Base-by-base conservation (phyloP, 2,113 vertebrate genomes). In the Machaerirhynchus nigripectus region DNA sequence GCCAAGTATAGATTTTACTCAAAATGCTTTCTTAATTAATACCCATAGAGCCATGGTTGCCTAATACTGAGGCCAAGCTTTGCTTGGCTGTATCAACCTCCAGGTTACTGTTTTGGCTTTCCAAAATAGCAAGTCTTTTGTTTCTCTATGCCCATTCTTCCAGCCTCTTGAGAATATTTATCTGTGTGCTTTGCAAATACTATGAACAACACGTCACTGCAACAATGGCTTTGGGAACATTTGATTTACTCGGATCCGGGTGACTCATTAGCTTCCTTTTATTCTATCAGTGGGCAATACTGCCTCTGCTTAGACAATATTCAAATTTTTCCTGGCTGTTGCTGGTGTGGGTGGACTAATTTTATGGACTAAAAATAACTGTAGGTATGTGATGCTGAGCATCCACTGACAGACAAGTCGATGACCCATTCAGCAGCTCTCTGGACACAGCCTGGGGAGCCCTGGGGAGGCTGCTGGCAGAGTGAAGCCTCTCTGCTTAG, bases 181-280 rank as follows among this genome's bases (percentile, higher is more conserved):
- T 71, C 88, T 79, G 44, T 87, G 83, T 83, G n/a, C 57, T 65
- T 90, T 85, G 87, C 70, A 80, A 46, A 61, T 77, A 20, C 61
- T n/a, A 6, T 1, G 0, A 75, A 53, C 15, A n/a, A 10, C 31
- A 22, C 23, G 8, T 79, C 63, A 69, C 26, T 61, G 82, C 53
- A 80, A 46, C 52, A 73, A 16, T 73, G 50, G 44, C 74, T 17
- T 67, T 80, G 76, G 44, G 57, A 93, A 89, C 56, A 64, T 81
- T 78, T 87, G 86, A 83, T 90, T 91, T 76, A 75, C 69, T 89
- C 0, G 0, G 21, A 63, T 81, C 56, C 5, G 35, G 77, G 71
- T 96, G 90, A 95, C 86, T 95, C 87, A 93, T 44, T 60, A 78
- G 44, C 89, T 93, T 90, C 65, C 55, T 71, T 65, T 82, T 42